These are phyloP conservation scores for Alauda arvensis DNA, from an alignment of 2,797 vertebrate genomes.

Conservation along the genomic window DNA sequence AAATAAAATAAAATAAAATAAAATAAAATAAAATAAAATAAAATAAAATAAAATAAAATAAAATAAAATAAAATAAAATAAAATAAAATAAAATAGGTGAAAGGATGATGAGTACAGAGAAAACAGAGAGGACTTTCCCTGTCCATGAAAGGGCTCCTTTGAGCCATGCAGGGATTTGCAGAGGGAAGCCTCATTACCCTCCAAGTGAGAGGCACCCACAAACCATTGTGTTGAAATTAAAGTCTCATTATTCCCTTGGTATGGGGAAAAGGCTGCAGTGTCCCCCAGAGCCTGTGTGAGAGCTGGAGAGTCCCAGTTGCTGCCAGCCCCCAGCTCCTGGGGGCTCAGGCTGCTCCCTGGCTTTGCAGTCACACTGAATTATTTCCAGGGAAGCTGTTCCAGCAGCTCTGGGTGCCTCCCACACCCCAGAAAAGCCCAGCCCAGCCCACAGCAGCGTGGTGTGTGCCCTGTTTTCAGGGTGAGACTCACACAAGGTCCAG, in stretches of 20 bases:
- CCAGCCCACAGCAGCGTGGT: neutral
- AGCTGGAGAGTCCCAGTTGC: neutral
- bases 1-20: neutral
- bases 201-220: neutral
- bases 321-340: neutral
- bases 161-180: neutral
- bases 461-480: accelerated
- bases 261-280: neutral
- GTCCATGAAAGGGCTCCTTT: neutral
- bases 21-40: no score
- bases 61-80: neutral
- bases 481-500: neutral
- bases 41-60: neutral
- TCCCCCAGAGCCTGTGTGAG: neutral
- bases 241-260: neutral
- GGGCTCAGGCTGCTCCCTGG: neutral
- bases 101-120: neutral
- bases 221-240: accelerated
- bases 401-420: neutral
- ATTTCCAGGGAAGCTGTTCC: neutral
- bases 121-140: neutral
- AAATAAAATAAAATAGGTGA: neutral
- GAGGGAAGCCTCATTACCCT: neutral
- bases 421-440: neutral
- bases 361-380: accelerated